Evolutionary conservation across 2,888 invertebrate genomes (phyloP), one percentile per base, ranked within the genome.

Genomic region (Clitarchus hookeri): DNA sequence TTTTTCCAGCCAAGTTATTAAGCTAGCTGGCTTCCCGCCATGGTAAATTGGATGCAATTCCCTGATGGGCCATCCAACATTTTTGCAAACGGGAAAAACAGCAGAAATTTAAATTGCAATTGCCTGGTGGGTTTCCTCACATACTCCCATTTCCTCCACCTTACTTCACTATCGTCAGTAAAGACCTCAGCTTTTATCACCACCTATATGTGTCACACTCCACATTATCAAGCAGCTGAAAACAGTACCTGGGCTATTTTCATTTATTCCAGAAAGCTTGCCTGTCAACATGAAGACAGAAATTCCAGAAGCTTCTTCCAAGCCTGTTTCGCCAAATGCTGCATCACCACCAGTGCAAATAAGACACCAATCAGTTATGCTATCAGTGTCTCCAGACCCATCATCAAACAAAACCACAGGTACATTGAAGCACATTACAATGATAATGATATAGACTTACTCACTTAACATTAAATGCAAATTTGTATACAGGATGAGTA

Each of bases 331-430:
- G 2, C 85, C 84, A 36, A 44, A 25, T 83, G 83, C 83, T 83
- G 83, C 26, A 9, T 83, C 83, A 27, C 83, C 86, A 77, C 44
- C 44, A 36, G 78, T n/a, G 36, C 77, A 44, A 19, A 36, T 13
- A 80, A 54, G 44, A 86, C 84, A 23, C 84, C 84, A 48, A 53
- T 84, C 79, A 26, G 84, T 84, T 25, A 53, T 86, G 54, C 27
- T 78, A 19, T 65, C 77, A 36, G 54, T 85, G 23, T 87, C 87
- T 23, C 88, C 87, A 79, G 88, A 88, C 83, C 78, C 86, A 77
- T 79, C 85, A 26, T 79, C 85, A 54, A 88, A 84, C 65, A 88
- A 86, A 86, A 88, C 87, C 19, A 88, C 88, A 85, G 88, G 88
- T 88, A 86, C 83, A 65, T 65, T 65, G n/a, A 65, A 65, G n/a